A percentile compares a stretch with the other conserved stretches of the same genome.
These are phyloP conservation scores for Natrix natrix DNA, from an alignment of 2,797 vertebrate species.

Conservation along the genomic window DNA sequence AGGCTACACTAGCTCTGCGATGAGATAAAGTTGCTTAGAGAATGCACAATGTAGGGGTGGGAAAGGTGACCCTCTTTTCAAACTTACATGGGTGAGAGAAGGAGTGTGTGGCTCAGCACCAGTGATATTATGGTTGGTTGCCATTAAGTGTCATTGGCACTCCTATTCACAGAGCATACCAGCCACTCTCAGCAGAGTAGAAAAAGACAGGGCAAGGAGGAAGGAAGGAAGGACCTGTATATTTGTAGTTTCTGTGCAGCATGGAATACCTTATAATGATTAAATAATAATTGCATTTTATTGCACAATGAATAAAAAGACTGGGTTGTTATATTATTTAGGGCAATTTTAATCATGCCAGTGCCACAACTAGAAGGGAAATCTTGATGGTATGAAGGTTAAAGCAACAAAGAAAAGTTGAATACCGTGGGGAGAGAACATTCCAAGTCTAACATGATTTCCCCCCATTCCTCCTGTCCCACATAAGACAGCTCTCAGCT, in stretches of 20 bases:
- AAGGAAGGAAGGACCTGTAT: no score
- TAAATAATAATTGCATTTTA: background rate
- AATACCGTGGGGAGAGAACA: background rate
- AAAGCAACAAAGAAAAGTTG: background rate
- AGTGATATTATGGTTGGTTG: background rate
- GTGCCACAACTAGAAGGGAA: background rate
- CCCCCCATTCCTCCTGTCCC: background rate
- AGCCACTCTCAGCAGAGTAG: background rate
- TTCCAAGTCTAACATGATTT: background rate
- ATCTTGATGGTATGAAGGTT: background rate
- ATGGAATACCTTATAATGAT: background rate
- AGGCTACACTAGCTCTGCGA: background rate
- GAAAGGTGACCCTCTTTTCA: background rate
- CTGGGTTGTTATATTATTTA: background rate
- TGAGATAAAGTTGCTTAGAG: background rate
- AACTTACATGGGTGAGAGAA: background rate
- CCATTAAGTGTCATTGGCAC: no score
- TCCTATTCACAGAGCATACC: background rate
- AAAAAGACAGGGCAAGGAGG: background rate
- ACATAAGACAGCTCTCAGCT: background rate
- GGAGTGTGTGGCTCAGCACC: background rate
- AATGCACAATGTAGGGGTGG: background rate
- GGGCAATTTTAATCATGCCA: background rate
- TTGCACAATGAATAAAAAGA: background rate
- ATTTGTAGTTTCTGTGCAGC: background rate